phyloP scores from a whole-genome alignment of 2,113 vertebrate genomes.

The Mirounga angustirostris region DNA sequence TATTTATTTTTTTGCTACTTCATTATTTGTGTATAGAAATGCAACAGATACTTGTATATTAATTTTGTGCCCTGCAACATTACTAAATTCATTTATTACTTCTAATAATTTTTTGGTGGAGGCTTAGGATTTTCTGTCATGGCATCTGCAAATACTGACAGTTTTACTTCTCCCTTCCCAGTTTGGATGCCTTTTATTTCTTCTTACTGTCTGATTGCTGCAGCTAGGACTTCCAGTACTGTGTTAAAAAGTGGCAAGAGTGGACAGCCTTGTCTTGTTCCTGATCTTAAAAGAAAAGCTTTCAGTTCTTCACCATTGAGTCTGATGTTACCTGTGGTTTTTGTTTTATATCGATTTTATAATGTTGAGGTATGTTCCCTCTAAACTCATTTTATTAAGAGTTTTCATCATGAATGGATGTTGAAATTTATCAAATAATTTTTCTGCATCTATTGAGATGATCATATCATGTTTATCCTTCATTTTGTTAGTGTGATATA shows the following conservation, averaged over 20 bases:
- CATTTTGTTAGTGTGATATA: neutral
- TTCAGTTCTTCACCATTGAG: neutral
- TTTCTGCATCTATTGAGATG: neutral
- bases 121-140: neutral
- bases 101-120: neutral
- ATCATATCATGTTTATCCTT: neutral
- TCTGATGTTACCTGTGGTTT: neutral
- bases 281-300: neutral
- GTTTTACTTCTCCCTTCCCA: neutral
- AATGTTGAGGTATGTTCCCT: neutral
- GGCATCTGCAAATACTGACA: neutral
- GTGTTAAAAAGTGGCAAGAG: neutral
- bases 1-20: neutral
- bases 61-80: neutral
- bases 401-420: neutral
- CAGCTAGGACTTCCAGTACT: neutral
- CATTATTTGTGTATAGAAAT: neutral
- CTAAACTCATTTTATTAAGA: neutral
- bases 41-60: neutral
- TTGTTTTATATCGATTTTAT: neutral
- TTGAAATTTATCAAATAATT: neutral
- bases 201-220: neutral
- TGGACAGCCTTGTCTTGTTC: neutral
- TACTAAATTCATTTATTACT: neutral
- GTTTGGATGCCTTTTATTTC: neutral